Base-by-base conservation (phyloP, 2,113 vertebrate genomes). In the Strigops habroptila region DNA sequence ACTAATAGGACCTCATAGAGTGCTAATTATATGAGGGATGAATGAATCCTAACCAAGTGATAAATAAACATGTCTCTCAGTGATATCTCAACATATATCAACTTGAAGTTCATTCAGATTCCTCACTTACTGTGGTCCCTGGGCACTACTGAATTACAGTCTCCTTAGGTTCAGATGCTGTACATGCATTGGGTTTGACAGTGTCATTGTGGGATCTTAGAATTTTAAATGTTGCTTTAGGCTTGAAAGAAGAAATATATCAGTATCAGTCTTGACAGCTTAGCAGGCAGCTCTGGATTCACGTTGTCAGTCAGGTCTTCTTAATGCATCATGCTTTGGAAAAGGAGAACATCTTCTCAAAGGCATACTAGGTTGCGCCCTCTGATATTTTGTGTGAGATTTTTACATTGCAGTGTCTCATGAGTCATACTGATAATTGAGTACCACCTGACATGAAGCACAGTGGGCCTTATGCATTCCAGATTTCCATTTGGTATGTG, bases 191-290 rank as follows among this genome's bases (percentile, higher is more conserved):
- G n/a, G 35, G 14, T 86, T 86, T 95, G 65, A 91, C 65, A 52
- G 44, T 55, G 57, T 68, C 90, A 43, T 41, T 86, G 8, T 60
- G 41, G 65, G 52, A 76, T 62, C 80, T 71, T 76, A 68, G 39
- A 86, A 60, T 83, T 90, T 92, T 71, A 88, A 94, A 64, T 64
- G 28, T 75, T 93, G 60, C 64, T 86, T 88, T 84, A 91, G 62
- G 46, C 51, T 92, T 90, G n/a, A 63, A 91, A 77, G 63, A 64
- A 85, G 44, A 69, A 90, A 57, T 48, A 52, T 27, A 12, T 74
- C 68, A 93, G 53, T 73, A 44, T 4, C 35, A 65, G 33, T 39
- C 64, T 75, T 88, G 4, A 3, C 39, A 71, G 18, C 39, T 81
- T 78, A 71, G 51, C 43, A 90, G 79, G 33, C 30, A 71, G 67